Conservation (phyloP, 2,888 invertebrate genomes). For the Chrysina gloriosa region DNA sequence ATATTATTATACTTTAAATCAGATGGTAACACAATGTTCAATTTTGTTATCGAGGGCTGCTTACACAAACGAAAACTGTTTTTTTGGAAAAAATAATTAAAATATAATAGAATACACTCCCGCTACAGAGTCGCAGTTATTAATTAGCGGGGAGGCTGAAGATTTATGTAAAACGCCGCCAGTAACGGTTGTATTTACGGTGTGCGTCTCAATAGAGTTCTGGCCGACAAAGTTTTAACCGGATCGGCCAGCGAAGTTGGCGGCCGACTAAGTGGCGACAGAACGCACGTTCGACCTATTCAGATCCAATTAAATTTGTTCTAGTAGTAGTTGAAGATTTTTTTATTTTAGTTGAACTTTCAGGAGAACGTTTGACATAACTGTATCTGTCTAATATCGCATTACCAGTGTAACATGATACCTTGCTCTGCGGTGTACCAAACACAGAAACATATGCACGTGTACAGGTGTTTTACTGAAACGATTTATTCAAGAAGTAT, state of each 20-base stretch:
- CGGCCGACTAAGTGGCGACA: constrained; percentile 32
- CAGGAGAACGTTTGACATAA: constrained; percentile 27
- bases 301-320: constrained; percentile 32
- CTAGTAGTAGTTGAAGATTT: constrained; percentile 19
- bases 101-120: constrained; percentile 10
- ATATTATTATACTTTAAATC: no score
- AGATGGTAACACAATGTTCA: no score
- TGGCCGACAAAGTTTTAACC: not conserved
- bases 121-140: constrained; percentile 22
- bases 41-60: no score
- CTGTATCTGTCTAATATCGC: constrained; percentile 33
- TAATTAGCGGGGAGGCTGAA: constrained; percentile 30
- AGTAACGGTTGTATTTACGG: constrained; percentile 37
- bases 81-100: not conserved
- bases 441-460: no score
- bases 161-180: constrained; percentile 31
- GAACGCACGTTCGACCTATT: constrained; percentile 32
- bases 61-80: no score
- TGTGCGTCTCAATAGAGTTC: constrained; percentile 21
- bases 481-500: no score
- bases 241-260: constrained; percentile 17
- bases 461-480: no score
- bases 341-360: constrained; percentile 2
- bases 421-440: not conserved
- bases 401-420: constrained; percentile 22